A percentile compares a stretch with the other conserved stretches of the same genome.
Evolutionary conservation across 2,797 vertebrate species (phyloP).

Genomic region (Chromobotia macracanthus): DNA sequence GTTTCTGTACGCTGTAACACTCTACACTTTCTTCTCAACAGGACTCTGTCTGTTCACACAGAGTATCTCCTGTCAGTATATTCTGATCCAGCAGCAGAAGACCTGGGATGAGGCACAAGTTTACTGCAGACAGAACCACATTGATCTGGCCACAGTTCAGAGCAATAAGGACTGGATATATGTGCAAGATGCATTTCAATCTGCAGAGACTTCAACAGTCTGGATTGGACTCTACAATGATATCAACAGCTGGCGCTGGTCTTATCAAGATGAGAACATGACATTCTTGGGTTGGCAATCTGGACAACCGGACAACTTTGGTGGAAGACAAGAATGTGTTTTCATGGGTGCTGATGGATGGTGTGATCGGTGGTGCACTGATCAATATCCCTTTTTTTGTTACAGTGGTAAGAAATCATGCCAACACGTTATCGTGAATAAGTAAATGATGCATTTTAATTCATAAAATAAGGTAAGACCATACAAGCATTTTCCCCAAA

Average conservation of each 20-base stretch:
- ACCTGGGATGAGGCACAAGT: neutral
- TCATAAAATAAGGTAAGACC: too few species aligned
- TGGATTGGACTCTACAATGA: constrained; percentile 34
- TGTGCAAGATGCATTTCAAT: neutral
- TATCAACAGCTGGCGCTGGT: constrained; percentile 36
- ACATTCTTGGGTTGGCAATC: fast-evolving
- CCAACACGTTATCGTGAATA: too few species aligned
- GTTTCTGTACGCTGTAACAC: neutral
- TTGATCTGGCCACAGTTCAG: constrained; percentile 12
- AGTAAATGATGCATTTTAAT: neutral
- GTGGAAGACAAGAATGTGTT: neutral
- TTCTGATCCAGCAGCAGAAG: neutral
- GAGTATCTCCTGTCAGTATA: neutral
- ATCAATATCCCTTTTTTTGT: neutral
- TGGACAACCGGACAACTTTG: neutral
- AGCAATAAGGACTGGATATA: neutral
- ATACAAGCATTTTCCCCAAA: neutral
- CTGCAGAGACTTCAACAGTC: neutral
- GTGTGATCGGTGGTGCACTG: neutral
- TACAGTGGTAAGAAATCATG: neutral
- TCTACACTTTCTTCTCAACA: neutral
- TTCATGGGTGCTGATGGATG: neutral
- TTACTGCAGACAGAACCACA: constrained; percentile 14
- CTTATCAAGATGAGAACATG: neutral
- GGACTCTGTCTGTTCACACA: neutral